phyloP scores from a whole-genome alignment of 2,113 vertebrate species.

The Rhea americana region DNA sequence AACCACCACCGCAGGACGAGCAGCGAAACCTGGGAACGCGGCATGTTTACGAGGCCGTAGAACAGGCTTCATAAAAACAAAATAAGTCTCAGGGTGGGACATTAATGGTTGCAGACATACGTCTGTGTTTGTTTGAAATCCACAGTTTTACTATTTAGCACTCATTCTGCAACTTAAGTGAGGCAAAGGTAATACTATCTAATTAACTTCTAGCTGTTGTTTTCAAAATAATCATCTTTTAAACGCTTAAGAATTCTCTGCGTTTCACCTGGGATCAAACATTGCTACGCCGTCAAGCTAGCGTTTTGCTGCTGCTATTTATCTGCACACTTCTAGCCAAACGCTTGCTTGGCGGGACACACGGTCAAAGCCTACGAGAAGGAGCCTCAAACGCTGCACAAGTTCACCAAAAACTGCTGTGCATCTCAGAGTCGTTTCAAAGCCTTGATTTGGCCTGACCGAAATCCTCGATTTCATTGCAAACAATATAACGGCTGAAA shows the following conservation, averaged over 20 bases:
- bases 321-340: not conserved
- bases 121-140: accelerated
- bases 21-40: not conserved
- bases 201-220: not conserved
- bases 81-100: accelerated
- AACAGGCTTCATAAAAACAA: not conserved
- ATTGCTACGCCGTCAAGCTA: not conserved
- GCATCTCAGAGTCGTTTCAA: not conserved
- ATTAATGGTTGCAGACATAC: not conserved
- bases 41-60: not conserved
- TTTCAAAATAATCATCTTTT: not conserved
- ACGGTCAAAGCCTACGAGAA: not conserved
- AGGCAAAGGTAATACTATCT: not conserved
- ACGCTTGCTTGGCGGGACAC: not conserved
- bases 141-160: not conserved
- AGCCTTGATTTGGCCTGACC: not conserved
- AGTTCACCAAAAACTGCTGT: not conserved
- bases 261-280: not conserved
- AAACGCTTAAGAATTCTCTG: not conserved
- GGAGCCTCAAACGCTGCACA: not conserved
- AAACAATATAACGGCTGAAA: not conserved
- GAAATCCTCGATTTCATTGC: not conserved
- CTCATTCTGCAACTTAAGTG: not conserved
- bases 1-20: not conserved
- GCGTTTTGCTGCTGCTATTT: not conserved